Evolutionary conservation across 2,113 vertebrate genomes (phyloP).

Genomic region (Halichoeres trimaculatus): DNA sequence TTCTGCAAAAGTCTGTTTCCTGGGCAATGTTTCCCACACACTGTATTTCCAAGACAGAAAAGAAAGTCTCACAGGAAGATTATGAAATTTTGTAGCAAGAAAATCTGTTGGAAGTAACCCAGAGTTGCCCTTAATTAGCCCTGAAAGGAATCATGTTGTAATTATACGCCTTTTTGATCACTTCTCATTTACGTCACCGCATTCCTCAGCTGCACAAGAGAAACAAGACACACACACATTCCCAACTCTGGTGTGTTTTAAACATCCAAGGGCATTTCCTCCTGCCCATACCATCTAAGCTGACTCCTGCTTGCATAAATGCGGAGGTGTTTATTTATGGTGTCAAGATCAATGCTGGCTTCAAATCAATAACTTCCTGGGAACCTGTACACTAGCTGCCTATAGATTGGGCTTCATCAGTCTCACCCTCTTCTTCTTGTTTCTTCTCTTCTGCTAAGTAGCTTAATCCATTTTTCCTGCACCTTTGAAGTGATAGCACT

Average conservation of each 20-base stretch:
- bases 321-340: constrained; percentile 67
- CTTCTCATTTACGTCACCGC: neutral
- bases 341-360: constrained; percentile 64
- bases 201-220: neutral
- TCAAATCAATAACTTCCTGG: constrained; percentile 69
- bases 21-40: neutral
- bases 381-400: constrained; percentile 48
- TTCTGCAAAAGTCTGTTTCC: neutral
- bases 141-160: neutral
- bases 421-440: constrained; percentile 34
- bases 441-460: constrained; percentile 24
- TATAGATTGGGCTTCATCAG: constrained; percentile 66
- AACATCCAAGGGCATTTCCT: constrained; percentile 45
- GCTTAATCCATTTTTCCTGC: constrained; percentile 44
- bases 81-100: constrained; percentile 7
- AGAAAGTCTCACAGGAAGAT: neutral
- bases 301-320: constrained; percentile 63
- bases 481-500: constrained; percentile 36
- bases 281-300: constrained; percentile 44
- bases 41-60: neutral
- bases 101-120: neutral
- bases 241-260: neutral
- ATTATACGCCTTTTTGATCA: neutral
- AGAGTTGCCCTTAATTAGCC: neutral
- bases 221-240: constrained; percentile 2